Evolutionary conservation across 2,113 vertebrate genomes (phyloP).

Genomic region (Ageneiosus marmoratus): DNA sequence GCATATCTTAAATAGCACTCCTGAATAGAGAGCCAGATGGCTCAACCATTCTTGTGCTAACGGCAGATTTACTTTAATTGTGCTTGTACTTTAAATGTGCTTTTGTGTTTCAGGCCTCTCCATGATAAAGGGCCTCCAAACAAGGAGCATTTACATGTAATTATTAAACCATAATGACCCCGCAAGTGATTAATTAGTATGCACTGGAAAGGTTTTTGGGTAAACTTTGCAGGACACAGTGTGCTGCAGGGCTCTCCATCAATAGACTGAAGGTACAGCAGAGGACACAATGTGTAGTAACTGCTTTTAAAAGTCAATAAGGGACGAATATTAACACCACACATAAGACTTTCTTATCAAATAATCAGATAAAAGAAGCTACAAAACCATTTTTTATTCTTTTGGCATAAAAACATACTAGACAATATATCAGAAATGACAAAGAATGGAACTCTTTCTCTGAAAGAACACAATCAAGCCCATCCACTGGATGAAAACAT

Average conservation of each 20-base stretch:
- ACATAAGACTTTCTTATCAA: slow-evolving; percentile 29
- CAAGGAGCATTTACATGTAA: slow-evolving; percentile 74
- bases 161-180: slow-evolving; percentile 79
- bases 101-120: slow-evolving; percentile 63
- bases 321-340: slow-evolving; percentile 29
- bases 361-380: neutral
- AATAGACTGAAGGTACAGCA: slow-evolving; percentile 48
- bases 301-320: slow-evolving; percentile 23
- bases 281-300: slow-evolving; percentile 7
- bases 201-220: slow-evolving; percentile 70
- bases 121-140: slow-evolving; percentile 67
- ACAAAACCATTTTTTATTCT: slow-evolving; percentile 34
- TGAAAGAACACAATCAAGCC: slow-evolving; percentile 79
- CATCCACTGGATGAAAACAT: slow-evolving; percentile 75
- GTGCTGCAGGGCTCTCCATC: slow-evolving; percentile 48
- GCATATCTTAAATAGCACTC: slow-evolving; percentile 58
- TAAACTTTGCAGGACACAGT: slow-evolving; percentile 68
- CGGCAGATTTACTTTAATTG: slow-evolving; percentile 67
- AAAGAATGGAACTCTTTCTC: slow-evolving; percentile 75
- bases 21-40: slow-evolving; percentile 70
- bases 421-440: slow-evolving; percentile 56
- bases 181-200: slow-evolving; percentile 69
- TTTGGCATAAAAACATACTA: slow-evolving; percentile 59
- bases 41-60: slow-evolving; percentile 75
- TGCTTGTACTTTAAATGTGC: slow-evolving; percentile 55